Percentiles rank a stretch among this genome's conserved stretches.
Conservation (phyloP, 2,113 vertebrate genomes). For the Channa maculata region DNA sequence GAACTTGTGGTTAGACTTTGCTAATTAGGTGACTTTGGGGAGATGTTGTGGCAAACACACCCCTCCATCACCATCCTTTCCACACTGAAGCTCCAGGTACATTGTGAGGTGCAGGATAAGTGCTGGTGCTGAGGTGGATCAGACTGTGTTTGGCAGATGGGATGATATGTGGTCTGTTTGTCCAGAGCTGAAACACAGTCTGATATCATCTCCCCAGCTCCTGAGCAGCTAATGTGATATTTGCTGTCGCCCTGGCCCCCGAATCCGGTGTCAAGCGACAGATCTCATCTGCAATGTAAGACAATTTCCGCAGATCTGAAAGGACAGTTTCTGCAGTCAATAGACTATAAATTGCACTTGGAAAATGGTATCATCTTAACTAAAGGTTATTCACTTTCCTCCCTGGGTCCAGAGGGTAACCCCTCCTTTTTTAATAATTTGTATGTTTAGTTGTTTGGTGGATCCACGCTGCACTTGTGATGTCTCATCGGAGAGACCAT, state of each 20-base stretch:
- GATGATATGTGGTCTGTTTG: slow-evolving; percentile 86
- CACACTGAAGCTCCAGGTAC: too few relatives aligned
- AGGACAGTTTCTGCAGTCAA: slow-evolving; percentile 94
- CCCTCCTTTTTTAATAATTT: slow-evolving; percentile 97
- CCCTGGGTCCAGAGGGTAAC: slow-evolving; percentile 79
- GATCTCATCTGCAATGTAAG: slow-evolving; percentile 97
- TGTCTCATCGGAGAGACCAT: slow-evolving; percentile 88
- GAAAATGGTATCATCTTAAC: slow-evolving; percentile 91
- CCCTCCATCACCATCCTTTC: too few relatives aligned
- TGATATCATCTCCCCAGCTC: slow-evolving; percentile 90
- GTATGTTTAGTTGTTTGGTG: slow-evolving; percentile 95
- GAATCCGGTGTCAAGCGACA: slow-evolving; percentile 88
- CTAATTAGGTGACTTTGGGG: too few relatives aligned
- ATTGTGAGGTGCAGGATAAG: too few relatives aligned
- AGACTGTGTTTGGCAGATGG: slow-evolving; percentile 72
- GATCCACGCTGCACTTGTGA: slow-evolving; percentile 88
- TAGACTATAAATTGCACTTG: slow-evolving; percentile 97
- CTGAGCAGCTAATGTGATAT: slow-evolving; percentile 87
- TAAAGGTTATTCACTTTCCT: slow-evolving; percentile 88
- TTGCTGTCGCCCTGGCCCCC: slow-evolving; percentile 81
- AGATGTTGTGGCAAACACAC: too few relatives aligned
- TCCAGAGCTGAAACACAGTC: slow-evolving; percentile 81
- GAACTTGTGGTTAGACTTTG: too few relatives aligned
- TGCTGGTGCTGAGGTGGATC: neutral
- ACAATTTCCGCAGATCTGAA: slow-evolving; percentile 96